Percentiles rank a stretch among this genome's conserved stretches.
These are phyloP conservation scores for Teleogryllus occipitalis DNA, from an alignment of 1,140 invertebrate genomes.

Conservation along the genomic window DNA sequence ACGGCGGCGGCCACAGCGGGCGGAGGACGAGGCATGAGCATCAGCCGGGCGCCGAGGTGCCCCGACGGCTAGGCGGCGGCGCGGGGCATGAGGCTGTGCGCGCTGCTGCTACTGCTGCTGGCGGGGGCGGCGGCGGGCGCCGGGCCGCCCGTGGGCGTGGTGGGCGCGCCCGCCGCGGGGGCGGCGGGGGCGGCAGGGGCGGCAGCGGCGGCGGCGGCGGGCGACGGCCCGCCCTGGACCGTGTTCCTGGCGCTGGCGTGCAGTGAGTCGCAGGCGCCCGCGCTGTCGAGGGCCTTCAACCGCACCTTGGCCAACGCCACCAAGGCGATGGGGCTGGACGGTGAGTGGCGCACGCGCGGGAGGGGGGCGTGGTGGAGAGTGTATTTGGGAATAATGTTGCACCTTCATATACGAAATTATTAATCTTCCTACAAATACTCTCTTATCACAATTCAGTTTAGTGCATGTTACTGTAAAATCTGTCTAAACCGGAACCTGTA, in stretches of 20 bases:
- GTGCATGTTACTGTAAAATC: no score
- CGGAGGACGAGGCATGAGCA: not conserved
- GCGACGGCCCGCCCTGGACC: slow-evolving; percentile 6
- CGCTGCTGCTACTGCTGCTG: not conserved
- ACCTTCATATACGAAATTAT: no score
- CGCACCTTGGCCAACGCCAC: slow-evolving; percentile 10
- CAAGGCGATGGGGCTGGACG: not conserved
- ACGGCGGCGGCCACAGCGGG: no score
- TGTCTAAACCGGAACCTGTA: no score
- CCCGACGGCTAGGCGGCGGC: not conserved
- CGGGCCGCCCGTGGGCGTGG: not conserved
- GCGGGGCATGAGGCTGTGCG: not conserved
- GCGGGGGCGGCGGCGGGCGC: no score
- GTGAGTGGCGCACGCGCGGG: not conserved
- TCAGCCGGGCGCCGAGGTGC: no score
- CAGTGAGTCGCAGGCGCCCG: slow-evolving; percentile 14
- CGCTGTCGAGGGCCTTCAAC: slow-evolving; percentile 10
- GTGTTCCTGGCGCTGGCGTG: slow-evolving; percentile 8
- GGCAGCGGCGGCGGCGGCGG: no score
- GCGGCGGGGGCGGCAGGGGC: no score
- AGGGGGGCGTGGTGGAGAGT: no score
- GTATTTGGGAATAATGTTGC: no score
- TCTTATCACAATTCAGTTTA: no score
- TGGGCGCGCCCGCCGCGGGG: not conserved
- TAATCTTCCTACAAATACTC: no score